Evolutionary conservation across 2,888 invertebrate genomes (phyloP).

Genomic region (Apamea sordens): DNA sequence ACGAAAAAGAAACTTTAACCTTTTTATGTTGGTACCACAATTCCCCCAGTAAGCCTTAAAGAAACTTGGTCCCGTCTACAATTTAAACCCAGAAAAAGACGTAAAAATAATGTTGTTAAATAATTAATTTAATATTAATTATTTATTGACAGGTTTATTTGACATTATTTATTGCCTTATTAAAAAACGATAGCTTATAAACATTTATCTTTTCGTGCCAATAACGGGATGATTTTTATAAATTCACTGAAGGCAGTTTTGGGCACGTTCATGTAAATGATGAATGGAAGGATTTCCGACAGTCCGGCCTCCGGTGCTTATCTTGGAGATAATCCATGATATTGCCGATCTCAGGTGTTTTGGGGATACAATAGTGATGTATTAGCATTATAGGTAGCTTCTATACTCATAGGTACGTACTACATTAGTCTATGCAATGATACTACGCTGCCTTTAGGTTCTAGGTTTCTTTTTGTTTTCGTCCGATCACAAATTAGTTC

Average conservation of each 20-base stretch:
- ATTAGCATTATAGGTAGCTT: constrained; percentile 31
- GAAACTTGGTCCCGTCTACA: background rate
- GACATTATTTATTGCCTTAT: constrained; percentile 42
- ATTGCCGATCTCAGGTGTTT: constrained; percentile 62
- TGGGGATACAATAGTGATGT: constrained; percentile 27
- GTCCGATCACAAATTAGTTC: constrained; percentile 17
- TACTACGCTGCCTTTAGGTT: background rate
- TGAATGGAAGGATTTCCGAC: constrained; percentile 41
- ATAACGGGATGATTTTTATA: constrained; percentile 53
- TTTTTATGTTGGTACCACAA: background rate
- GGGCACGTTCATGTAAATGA: constrained; percentile 66
- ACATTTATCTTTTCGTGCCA: constrained; percentile 46
- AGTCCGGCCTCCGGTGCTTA: constrained; percentile 35
- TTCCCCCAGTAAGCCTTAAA: background rate
- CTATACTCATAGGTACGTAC: background rate
- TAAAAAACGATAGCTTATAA: constrained; percentile 50
- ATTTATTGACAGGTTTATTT: constrained; percentile 33
- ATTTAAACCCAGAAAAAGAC: background rate
- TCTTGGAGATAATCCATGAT: constrained; percentile 63
- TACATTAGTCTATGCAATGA: background rate
- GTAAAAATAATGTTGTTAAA: constrained; percentile 5
- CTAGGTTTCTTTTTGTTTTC: constrained; percentile 12
- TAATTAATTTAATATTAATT: constrained; percentile 9
- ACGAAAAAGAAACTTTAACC: background rate
- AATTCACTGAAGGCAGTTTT: constrained; percentile 51